Evolutionary conservation across 1,140 invertebrate species (phyloP).

Genomic region (Dreissena rostriformis): DNA sequence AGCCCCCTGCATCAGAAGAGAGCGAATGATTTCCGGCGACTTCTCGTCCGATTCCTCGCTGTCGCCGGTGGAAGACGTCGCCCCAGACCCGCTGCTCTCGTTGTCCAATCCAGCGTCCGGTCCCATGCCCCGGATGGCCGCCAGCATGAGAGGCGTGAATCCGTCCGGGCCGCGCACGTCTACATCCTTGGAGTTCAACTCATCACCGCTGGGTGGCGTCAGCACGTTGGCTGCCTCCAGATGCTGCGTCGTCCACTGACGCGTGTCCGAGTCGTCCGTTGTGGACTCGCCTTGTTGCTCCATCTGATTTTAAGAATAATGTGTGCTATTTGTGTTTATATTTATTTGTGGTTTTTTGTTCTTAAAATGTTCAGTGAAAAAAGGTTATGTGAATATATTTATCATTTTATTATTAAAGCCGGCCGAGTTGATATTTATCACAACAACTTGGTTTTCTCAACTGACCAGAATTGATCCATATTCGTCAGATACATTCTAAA

Average conservation of each 20-base stretch:
- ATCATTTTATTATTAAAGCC: too few relatives aligned
- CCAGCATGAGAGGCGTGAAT: constrained; percentile 97
- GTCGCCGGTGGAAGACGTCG: constrained; percentile 78
- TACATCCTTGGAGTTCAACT: constrained; percentile 74
- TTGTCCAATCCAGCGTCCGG: constrained; percentile 66
- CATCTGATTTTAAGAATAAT: constrained; percentile 38
- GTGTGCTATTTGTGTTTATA: too few relatives aligned
- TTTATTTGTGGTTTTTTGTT: too few relatives aligned
- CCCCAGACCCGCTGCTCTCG: constrained; percentile 67
- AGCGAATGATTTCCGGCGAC: constrained; percentile 94
- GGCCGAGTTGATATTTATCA: too few relatives aligned
- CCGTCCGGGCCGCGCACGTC: constrained; percentile 87
- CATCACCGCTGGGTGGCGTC: constrained; percentile 85
- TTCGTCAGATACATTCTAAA: too few relatives aligned
- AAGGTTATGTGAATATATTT: too few relatives aligned
- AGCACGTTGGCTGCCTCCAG: constrained; percentile 92
- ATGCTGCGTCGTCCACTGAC: constrained; percentile 96
- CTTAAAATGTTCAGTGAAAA: too few relatives aligned
- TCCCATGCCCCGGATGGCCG: constrained; percentile 88
- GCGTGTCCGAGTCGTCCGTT: constrained; percentile 83
- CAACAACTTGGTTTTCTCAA: too few relatives aligned
- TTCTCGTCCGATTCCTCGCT: constrained; percentile 92
- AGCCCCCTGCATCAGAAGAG: constrained; percentile 94
- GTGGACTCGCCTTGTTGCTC: constrained; percentile 55
- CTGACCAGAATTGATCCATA: too few relatives aligned